Base-by-base conservation (phyloP, 2,113 vertebrate genomes). In the Bujurquina vittata region DNA sequence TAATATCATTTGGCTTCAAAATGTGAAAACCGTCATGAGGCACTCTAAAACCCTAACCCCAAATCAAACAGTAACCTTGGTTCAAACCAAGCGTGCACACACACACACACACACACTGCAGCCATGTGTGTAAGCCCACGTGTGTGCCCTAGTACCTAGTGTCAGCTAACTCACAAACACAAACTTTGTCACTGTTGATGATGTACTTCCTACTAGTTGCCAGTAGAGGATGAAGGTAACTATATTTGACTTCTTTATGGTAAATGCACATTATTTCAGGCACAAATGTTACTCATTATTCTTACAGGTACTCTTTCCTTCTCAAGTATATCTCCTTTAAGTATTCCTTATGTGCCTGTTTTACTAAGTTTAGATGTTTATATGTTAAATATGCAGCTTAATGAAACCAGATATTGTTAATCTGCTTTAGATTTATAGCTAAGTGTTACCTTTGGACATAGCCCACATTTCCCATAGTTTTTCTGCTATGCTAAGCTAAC, bases 51-150 rank as follows among this genome's bases (percentile, higher is more conserved):
- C 17, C 43, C 61, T 59, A 69, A 87, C 79, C 61, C 55, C 12
- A 29, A 31, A 72, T 67, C 23, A 67, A 63, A 87, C 80, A 91
- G 91, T 91, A 80, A 88, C 78, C 82, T 91, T 82, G 84, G 84
- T 84, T 31, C 61, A 62, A 78, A 75, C 43, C 55, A 49, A 85
- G 31, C 63, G 8, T 55, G 52, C 57, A 52, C 23, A 56, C 52
- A 23, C 33, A 58, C 23, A 57, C 56, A 58, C 23, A 17, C 33
- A 56, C 57, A 58, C 63, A 77, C 54, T 1, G 61, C 73, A 15
- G 67, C 79, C 46, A 62, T 73, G 60, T 86, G 65, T 72, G 65
- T 20, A 52, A 72, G 5, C 65, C 65, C 65, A 72, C 17, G 23
- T 72, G 65, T 52, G 49, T 69, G 65, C 23, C 17, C 43, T 69